A percentile compares a stretch with the other conserved stretches of the same genome.
phyloP scores from a whole-genome alignment of 2,113 vertebrate genomes.

The Mohoua ochrocephala region DNA sequence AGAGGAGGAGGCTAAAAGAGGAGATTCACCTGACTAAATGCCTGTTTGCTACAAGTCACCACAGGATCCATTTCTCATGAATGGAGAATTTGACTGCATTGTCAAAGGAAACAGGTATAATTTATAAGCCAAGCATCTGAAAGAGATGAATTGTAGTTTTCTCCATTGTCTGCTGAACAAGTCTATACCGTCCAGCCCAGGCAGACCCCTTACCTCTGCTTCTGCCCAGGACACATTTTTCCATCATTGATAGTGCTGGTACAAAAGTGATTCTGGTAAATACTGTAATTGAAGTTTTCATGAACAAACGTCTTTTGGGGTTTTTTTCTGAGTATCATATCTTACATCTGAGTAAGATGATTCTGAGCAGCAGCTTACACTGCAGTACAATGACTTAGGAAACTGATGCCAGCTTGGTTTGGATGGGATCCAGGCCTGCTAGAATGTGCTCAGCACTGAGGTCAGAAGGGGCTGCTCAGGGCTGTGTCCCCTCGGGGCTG shows the following conservation, averaged over 20 bases:
- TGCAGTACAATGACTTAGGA: background rate
- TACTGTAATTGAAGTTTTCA: background rate
- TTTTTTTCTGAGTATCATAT: background rate
- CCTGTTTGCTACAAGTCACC: background rate
- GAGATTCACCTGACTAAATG: background rate
- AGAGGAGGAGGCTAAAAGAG: background rate
- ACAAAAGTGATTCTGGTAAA: background rate
- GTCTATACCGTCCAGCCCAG: background rate
- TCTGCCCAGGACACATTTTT: background rate
- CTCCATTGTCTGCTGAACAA: background rate
- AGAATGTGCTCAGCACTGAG: accelerated
- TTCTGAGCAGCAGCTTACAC: background rate
- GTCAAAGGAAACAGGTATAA: background rate
- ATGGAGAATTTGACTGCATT: background rate
- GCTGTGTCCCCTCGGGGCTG: background rate
- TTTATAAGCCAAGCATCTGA: background rate
- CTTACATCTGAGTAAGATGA: background rate
- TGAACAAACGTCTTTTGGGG: background rate
- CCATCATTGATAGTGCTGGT: background rate
- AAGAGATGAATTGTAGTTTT: background rate
- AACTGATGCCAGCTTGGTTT: background rate
- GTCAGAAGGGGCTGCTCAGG: background rate
- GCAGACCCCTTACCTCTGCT: background rate
- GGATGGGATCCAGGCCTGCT: accelerated
- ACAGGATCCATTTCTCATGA: background rate